A percentile compares a stretch with the other conserved stretches of the same genome.
Evolutionary conservation across 2,113 vertebrate genomes (phyloP).

Genomic region (Verasper variegatus): DNA sequence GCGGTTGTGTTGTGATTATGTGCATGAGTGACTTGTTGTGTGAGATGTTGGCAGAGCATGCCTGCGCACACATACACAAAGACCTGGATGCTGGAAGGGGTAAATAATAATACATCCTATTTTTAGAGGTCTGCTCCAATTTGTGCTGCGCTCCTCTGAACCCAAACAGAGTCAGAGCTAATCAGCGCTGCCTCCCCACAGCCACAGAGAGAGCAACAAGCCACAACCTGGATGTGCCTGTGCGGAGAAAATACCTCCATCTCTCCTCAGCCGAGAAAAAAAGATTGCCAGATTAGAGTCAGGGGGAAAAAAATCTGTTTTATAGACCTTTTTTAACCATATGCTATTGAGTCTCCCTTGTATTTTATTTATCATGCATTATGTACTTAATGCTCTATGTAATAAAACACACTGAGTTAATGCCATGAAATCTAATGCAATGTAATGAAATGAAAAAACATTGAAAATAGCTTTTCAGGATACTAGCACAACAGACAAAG

Average conservation of each 20-base stretch:
- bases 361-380: background rate
- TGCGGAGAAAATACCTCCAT: background rate
- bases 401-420: background rate
- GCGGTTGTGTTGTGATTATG: conserved; percentile 29
- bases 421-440: too few species aligned
- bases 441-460: too few species aligned
- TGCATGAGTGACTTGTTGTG: conserved; percentile 22
- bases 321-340: too few species aligned
- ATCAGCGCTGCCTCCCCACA: conserved; percentile 51
- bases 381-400: background rate
- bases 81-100: conserved; percentile 54
- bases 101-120: conserved; percentile 61
- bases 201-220: background rate
- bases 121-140: conserved; percentile 71
- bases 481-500: too few species aligned
- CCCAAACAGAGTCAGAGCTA: conserved; percentile 56
- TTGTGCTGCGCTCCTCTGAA: conserved; percentile 57
- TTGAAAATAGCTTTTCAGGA: too few species aligned
- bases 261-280: background rate
- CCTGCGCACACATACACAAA: conserved; percentile 30
- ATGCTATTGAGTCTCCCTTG: too few species aligned
- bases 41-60: conserved; percentile 26
- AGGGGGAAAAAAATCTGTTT: too few species aligned
- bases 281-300: background rate
- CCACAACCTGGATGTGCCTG: background rate